Conservation (phyloP, 2,113 vertebrate species). For the Psophia crepitans region DNA sequence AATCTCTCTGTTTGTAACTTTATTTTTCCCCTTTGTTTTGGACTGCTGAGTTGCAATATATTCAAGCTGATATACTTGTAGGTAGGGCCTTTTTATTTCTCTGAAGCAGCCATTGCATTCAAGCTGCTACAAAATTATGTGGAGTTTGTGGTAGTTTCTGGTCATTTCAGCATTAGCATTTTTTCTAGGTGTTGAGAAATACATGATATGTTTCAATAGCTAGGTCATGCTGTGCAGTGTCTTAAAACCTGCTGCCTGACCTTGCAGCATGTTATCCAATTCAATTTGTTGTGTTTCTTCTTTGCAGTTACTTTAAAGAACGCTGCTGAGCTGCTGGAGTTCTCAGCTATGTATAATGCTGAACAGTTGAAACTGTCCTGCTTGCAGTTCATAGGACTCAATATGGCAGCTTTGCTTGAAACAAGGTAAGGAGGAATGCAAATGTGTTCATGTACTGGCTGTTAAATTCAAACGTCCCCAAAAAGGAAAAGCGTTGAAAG, state of each 20-base stretch:
- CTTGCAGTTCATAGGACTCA: slow-evolving; percentile 91
- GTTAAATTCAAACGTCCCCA: neutral
- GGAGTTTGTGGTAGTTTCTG: neutral
- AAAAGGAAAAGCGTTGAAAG: neutral
- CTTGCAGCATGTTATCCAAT: neutral
- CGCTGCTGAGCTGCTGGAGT: slow-evolving; percentile 89
- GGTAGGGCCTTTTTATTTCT: neutral
- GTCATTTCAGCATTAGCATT: neutral
- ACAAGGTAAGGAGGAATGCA: slow-evolving; percentile 78
- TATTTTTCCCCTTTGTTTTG: neutral
- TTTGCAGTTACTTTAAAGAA: slow-evolving; percentile 92
- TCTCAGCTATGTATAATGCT: slow-evolving; percentile 89
- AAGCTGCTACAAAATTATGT: neutral
- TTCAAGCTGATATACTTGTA: neutral
- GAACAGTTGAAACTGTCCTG: slow-evolving; percentile 93
- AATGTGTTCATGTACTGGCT: neutral
- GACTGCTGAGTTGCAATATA: neutral
- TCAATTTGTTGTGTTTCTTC: neutral
- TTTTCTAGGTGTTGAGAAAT: neutral
- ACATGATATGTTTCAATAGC: neutral
- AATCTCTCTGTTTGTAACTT: neutral
- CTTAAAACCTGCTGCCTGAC: neutral
- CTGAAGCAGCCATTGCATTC: neutral
- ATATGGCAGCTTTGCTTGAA: slow-evolving; percentile 92
- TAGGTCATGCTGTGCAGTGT: neutral